Conservation (phyloP, 2,888 invertebrate genomes). For the Lochmaea capreae region DNA sequence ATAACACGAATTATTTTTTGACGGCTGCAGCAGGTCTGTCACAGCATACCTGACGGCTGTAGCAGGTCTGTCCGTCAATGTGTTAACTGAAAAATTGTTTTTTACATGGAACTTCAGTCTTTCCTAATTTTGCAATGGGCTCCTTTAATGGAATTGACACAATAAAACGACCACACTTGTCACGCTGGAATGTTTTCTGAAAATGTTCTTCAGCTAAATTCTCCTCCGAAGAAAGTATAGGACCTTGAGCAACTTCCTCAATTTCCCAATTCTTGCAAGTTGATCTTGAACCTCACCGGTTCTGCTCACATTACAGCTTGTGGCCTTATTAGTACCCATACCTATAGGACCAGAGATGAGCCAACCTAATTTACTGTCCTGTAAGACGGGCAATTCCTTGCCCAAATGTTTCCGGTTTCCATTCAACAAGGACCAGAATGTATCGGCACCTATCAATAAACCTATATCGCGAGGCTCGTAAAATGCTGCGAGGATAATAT, state of each 20-base stretch:
- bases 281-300: conserved; percentile 23
- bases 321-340: not conserved
- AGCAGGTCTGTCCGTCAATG: no score
- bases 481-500: conserved; percentile 1
- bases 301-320: conserved; percentile 15
- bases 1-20: no score
- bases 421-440: not conserved
- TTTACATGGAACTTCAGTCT: conserved; percentile 9
- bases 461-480: not conserved
- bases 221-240: conserved; percentile 21
- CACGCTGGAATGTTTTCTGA: not conserved
- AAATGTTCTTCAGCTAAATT: not conserved
- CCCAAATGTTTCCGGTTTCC: not conserved
- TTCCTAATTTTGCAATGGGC: not conserved
- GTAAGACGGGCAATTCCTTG: conserved; percentile 17
- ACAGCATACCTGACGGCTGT: no score
- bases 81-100: conserved; percentile 17
- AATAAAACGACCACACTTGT: not conserved
- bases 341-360: not conserved
- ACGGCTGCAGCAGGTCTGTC: no score
- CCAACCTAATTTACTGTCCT: conserved; percentile 19
- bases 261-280: conserved; percentile 29
- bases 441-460: not conserved
- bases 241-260: conserved; percentile 28
- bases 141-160: not conserved